Conservation (phyloP, 2,888 invertebrate genomes). For the Apamea crenata region DNA sequence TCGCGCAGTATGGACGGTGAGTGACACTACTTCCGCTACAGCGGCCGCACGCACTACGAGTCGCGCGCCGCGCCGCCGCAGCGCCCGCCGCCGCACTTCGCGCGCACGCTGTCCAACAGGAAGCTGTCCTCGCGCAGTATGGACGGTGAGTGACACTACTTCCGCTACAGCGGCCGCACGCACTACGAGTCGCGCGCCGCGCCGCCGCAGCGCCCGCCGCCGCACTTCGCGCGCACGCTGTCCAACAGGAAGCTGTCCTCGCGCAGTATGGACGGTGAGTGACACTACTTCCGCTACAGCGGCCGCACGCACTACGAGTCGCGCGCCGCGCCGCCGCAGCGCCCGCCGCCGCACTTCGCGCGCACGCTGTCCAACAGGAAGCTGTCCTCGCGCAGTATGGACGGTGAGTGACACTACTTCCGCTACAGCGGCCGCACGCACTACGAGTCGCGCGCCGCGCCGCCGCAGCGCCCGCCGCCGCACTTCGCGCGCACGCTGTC, state of each 20-base stretch:
- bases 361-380: conserved; percentile 95
- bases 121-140: conserved; percentile 96
- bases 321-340: conserved; percentile 60
- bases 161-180: too few species aligned
- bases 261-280: conserved; percentile 96
- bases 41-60: too few species aligned
- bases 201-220: conserved; percentile 92
- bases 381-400: conserved; percentile 96
- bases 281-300: too few species aligned
- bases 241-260: conserved; percentile 95
- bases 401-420: conserved; percentile 89
- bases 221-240: conserved; percentile 96
- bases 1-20: conserved; percentile 97
- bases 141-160: conserved; percentile 91
- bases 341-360: conserved; percentile 96
- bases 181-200: too few species aligned
- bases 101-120: conserved; percentile 95
- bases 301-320: too few species aligned
- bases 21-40: too few species aligned
- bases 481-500: conserved; percentile 96
- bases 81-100: conserved; percentile 96
- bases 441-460: too few species aligned
- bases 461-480: conserved; percentile 92
- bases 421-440: too few species aligned
- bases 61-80: too few species aligned